phyloP scores from a whole-genome alignment of 2,113 vertebrate genomes.

The Parus major region DNA sequence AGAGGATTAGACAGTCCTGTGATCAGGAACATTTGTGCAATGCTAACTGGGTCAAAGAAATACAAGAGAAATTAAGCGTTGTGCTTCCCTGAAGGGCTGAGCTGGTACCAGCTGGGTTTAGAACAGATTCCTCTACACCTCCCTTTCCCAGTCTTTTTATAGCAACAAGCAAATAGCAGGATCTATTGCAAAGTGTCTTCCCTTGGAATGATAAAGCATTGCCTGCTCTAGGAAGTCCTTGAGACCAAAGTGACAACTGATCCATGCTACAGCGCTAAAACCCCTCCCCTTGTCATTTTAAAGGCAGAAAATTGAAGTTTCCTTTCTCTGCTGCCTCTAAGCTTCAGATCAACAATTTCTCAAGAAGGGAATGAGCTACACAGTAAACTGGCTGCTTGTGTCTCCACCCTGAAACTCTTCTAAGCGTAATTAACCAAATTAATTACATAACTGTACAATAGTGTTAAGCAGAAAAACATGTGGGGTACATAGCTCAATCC shows the following conservation, averaged over 20 bases:
- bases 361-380: background rate
- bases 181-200: background rate
- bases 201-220: background rate
- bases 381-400: background rate
- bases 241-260: background rate
- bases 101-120: slow-evolving; percentile 34
- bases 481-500: background rate
- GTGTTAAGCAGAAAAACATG: background rate
- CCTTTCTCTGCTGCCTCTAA: background rate
- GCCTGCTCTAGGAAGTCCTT: background rate
- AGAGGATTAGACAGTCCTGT: slow-evolving; percentile 46
- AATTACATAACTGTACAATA: background rate
- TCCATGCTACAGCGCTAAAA: fast-evolving
- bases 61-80: background rate
- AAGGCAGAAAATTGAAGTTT: background rate
- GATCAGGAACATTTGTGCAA: slow-evolving; percentile 26
- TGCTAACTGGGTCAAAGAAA: slow-evolving; percentile 63
- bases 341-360: background rate
- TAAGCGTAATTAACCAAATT: background rate
- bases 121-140: background rate
- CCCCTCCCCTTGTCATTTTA: background rate
- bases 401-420: background rate
- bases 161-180: slow-evolving; percentile 9
- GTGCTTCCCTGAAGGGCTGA: slow-evolving; percentile 30
- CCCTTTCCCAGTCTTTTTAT: background rate